Percentiles rank a stretch among this genome's conserved stretches.
Conservation (phyloP, 2,888 invertebrate genomes). For the Apeira syringaria region DNA sequence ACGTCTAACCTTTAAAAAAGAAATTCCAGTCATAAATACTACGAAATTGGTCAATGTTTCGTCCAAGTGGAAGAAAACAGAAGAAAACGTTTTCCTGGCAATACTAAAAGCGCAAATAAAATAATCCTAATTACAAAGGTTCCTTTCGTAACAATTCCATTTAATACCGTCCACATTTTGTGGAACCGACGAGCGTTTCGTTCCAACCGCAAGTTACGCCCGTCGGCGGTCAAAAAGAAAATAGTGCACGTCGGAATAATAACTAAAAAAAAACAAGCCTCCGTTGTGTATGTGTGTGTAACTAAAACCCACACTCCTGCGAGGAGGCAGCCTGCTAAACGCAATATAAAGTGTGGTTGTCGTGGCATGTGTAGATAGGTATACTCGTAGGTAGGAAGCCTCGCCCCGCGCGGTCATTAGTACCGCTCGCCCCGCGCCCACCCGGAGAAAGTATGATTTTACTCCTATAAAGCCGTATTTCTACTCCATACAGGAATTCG, state of each 20-base stretch:
- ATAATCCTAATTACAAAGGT: constrained; percentile 35
- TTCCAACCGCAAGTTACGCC: constrained; percentile 46
- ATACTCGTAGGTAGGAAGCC: constrained; percentile 69
- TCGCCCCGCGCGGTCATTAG: constrained; percentile 84
- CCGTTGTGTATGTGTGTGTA: constrained; percentile 59
- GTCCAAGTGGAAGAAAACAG: constrained; percentile 9
- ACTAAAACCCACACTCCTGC: constrained; percentile 57
- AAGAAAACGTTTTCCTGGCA: constrained; percentile 6
- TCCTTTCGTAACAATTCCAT: constrained; percentile 32
- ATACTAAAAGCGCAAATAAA: constrained; percentile 28
- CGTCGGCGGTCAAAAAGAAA: constrained; percentile 65
- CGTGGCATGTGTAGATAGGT: constrained; percentile 70
- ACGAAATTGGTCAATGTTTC: constrained; percentile 4
- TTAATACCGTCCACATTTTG: constrained; percentile 36
- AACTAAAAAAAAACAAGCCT: constrained; percentile 75
- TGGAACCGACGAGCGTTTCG: constrained; percentile 35
- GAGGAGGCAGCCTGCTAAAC: constrained; percentile 79
- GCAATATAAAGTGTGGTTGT: constrained; percentile 82
- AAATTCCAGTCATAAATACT: constrained; percentile 11
- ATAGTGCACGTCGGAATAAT: constrained; percentile 76
- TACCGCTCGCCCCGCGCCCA: constrained; percentile 65
- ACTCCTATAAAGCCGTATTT: constrained; percentile 84
- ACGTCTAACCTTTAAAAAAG: too few species aligned
- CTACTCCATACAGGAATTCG: constrained; percentile 83
- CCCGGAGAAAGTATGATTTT: constrained; percentile 83